These are phyloP conservation scores for Leptinotarsa haldemani DNA, from an alignment of 2,888 invertebrate genomes.

Conservation along the genomic window DNA sequence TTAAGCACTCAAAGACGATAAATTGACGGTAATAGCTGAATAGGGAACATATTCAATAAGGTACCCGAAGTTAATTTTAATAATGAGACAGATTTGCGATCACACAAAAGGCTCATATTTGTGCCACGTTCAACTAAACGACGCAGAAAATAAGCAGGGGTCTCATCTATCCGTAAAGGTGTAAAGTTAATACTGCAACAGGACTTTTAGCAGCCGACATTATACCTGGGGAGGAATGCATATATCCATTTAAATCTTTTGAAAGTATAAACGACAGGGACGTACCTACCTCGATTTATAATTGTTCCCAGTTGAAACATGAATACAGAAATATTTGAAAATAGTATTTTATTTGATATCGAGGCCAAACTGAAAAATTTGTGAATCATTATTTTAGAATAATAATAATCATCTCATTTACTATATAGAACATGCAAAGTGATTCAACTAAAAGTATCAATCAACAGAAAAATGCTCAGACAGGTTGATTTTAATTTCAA, in stretches of 20 bases:
- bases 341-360: no score
- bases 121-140: conserved; percentile 59
- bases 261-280: conserved; percentile 43
- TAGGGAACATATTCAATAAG: conserved; percentile 47
- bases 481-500: no score
- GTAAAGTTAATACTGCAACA: conserved; percentile 56
- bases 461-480: no score
- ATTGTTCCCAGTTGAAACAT: no score
- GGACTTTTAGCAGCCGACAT: conserved; percentile 60
- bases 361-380: no score
- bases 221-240: conserved; percentile 59
- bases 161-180: conserved; percentile 59
- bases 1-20: conserved; percentile 55
- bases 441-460: no score
- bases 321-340: no score
- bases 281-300: conserved; percentile 29
- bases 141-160: conserved; percentile 65
- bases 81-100: conserved; percentile 52
- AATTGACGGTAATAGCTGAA: conserved; percentile 51
- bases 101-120: conserved; percentile 46
- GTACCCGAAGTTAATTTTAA: conserved; percentile 49
- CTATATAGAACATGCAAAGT: no score
- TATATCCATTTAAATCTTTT: conserved; percentile 50
- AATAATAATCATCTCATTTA: no score
- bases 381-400: no score